A percentile compares a stretch with the other conserved stretches of the same genome.
These are phyloP conservation scores for Papilio protenor DNA, from an alignment of 2,888 invertebrate genomes.

Conservation along the genomic window DNA sequence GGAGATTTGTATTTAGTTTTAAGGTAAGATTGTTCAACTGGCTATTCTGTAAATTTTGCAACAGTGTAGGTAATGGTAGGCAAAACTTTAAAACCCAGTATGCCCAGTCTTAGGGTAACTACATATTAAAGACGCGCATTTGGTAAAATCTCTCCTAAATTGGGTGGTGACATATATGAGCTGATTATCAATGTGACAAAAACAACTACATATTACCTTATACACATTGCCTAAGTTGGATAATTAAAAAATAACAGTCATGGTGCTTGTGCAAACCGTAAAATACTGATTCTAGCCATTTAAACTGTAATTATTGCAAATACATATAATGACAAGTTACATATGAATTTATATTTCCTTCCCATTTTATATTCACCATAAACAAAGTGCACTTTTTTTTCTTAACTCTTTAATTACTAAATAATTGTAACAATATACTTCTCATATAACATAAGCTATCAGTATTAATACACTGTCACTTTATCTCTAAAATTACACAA, in stretches of 20 bases:
- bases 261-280: background rate
- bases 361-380: background rate
- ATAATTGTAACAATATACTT: background rate
- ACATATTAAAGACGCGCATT: background rate
- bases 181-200: background rate
- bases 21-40: constrained; percentile 79
- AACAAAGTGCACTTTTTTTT: background rate
- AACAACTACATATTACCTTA: background rate
- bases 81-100: background rate
- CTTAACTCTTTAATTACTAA: background rate
- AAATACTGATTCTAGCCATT: background rate
- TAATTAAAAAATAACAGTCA: background rate
- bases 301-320: background rate
- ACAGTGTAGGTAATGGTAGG: background rate
- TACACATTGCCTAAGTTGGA: background rate
- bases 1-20: constrained; percentile 98
- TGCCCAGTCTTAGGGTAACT: background rate
- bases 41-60: background rate
- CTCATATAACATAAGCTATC: background rate
- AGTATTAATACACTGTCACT: background rate
- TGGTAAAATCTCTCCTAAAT: background rate
- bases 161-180: background rate
- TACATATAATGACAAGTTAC: background rate
- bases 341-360: background rate
- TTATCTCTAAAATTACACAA: too few relatives aligned